Percentiles rank a stretch among this genome's conserved stretches.
phyloP scores from a whole-genome alignment of 2,113 vertebrate species.

The Sander vitreus region DNA sequence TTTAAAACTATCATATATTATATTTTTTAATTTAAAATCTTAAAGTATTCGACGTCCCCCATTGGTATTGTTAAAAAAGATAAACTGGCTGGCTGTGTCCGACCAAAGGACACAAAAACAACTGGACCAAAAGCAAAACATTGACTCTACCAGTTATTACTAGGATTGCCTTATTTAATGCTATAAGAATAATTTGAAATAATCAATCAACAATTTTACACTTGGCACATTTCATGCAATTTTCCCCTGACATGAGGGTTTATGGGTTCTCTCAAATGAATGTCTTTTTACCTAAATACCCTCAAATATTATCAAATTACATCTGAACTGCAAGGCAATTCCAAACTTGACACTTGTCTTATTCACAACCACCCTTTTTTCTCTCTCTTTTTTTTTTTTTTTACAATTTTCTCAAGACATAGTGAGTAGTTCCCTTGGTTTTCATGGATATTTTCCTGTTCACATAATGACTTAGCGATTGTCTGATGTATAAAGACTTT shows the following conservation, averaged over 20 bases:
- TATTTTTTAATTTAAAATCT: neutral
- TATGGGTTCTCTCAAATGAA: neutral
- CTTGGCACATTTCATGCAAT: neutral
- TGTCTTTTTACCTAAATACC: neutral
- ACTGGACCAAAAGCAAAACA: neutral
- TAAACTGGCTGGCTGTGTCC: no score
- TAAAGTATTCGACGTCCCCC: no score
- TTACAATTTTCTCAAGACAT: neutral
- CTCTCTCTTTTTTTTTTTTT: no score
- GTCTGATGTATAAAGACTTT: constrained; percentile 24
- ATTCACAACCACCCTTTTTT: neutral
- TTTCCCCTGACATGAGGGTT: neutral
- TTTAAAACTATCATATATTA: neutral
- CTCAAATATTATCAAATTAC: neutral
- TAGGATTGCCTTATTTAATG: neutral
- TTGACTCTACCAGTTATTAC: neutral
- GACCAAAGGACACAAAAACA: neutral
- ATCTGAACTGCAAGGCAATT: neutral
- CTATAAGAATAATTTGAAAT: neutral
- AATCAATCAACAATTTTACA: neutral
- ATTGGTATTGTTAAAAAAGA: no score
- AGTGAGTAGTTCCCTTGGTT: neutral
- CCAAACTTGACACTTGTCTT: neutral
- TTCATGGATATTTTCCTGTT: constrained; percentile 22
- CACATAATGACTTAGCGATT: constrained; percentile 30